A percentile compares a stretch with the other conserved stretches of the same genome.
Evolutionary conservation across 1,140 invertebrate species (phyloP).

Genomic region (Carposina sasakii): DNA sequence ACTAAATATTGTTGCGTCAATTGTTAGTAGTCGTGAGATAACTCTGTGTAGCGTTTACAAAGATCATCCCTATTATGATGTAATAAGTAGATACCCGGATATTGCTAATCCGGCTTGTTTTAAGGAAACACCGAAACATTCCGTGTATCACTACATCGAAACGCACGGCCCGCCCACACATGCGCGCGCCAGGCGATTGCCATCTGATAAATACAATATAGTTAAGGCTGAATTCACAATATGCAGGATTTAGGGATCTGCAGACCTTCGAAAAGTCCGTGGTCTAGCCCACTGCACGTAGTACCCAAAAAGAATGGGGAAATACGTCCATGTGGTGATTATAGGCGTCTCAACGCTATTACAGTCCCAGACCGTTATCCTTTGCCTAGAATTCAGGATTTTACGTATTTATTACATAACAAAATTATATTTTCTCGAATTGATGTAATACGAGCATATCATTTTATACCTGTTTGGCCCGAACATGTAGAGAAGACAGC

Average conservation of each 20-base stretch:
- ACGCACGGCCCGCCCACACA: conserved; percentile 7
- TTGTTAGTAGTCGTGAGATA: background rate
- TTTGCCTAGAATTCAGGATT: background rate
- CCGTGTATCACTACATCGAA: conserved; percentile 6
- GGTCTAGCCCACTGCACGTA: conserved; percentile 49
- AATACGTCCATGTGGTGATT: background rate
- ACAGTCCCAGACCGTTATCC: conserved; percentile 35
- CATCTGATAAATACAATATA: conserved; percentile 3
- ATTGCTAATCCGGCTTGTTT: background rate
- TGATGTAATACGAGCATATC: conserved; percentile 61
- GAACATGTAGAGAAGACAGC: conserved; percentile 50
- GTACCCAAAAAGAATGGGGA: conserved; percentile 15
- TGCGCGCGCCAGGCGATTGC: conserved; percentile 3
- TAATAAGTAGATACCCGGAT: background rate
- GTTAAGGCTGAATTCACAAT: conserved; percentile 2
- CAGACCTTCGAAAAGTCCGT: conserved; percentile 15
- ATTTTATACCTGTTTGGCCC: conserved; percentile 49
- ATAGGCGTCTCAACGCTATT: conserved; percentile 38
- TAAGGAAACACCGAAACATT: background rate
- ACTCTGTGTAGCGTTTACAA: background rate
- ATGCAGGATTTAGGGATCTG: conserved; percentile 13
- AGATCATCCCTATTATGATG: background rate
- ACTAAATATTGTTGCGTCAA: background rate
- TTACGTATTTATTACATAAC: background rate
- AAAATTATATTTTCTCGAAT: conserved; percentile 40